These are phyloP conservation scores for Himalopsyche anomala DNA, from an alignment of 2,888 invertebrate genomes.

Conservation along the genomic window DNA sequence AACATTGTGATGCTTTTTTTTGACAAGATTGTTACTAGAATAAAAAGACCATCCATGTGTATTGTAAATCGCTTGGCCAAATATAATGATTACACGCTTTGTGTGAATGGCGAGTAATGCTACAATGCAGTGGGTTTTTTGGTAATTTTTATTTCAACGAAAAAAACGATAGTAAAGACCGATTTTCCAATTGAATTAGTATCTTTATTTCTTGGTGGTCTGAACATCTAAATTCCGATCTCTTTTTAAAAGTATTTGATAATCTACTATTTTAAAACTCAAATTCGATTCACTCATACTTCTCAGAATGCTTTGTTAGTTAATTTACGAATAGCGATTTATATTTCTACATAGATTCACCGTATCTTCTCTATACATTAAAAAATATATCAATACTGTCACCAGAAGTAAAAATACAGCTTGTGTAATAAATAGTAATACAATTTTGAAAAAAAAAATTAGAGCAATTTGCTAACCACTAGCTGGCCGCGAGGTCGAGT, in stretches of 20 bases:
- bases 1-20: background rate
- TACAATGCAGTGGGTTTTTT: background rate
- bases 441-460: no score
- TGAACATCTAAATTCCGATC: background rate
- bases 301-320: no score
- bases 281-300: background rate
- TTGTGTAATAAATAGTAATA: no score
- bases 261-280: background rate
- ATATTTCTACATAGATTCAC: no score
- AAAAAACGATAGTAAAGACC: background rate
- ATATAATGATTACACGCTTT: background rate
- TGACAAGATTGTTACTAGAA: background rate
- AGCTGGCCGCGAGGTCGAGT: no score
- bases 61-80: background rate
- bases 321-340: no score
- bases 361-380: no score
- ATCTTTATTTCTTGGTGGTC: background rate
- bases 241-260: background rate
- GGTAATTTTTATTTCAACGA: background rate
- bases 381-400: no score
- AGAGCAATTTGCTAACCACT: no score
- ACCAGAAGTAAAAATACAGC: no score
- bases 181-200: conserved; percentile 16
- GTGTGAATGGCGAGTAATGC: background rate
- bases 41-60: conserved; percentile 4